Evolutionary conservation across 2,797 vertebrate genomes (phyloP).

Genomic region (Natrix natrix): DNA sequence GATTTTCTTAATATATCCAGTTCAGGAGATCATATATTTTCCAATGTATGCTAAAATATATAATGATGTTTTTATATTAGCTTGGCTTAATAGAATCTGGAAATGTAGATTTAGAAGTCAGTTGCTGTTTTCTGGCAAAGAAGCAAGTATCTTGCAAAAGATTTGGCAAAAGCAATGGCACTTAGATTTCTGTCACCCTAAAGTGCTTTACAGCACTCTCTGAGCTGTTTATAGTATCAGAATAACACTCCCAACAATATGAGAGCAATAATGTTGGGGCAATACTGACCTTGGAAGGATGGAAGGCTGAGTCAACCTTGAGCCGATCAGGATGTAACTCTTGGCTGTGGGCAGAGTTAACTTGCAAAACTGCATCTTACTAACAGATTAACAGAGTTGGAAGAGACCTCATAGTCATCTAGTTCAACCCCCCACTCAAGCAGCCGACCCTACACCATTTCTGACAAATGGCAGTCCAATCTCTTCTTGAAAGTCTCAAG

Average conservation of each 20-base stretch:
- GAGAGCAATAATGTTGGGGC: not conserved
- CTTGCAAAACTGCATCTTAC: too few species aligned
- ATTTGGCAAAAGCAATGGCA: too few species aligned
- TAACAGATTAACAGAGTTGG: too few species aligned
- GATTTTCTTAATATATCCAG: not conserved
- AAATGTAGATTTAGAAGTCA: not conserved
- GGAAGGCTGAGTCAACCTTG: not conserved
- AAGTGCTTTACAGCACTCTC: not conserved
- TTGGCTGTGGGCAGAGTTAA: too few species aligned
- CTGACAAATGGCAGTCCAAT: too few species aligned
- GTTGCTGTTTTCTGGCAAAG: not conserved
- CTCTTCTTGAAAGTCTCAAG: too few species aligned
- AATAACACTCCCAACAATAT: not conserved
- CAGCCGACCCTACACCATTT: too few species aligned
- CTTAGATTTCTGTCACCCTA: not conserved
- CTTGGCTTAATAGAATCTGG: not conserved
- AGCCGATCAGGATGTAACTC: not conserved
- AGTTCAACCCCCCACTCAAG: too few species aligned
- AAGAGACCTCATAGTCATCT: too few species aligned
- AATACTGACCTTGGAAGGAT: not conserved
- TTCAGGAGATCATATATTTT: not conserved
- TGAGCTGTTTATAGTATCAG: not conserved
- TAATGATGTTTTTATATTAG: not conserved
- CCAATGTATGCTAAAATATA: not conserved
- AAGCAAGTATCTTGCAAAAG: not conserved